Percentiles rank a stretch among this genome's conserved stretches.
phyloP scores from a whole-genome alignment of 2,797 vertebrate species.

The Carduelis carduelis region DNA sequence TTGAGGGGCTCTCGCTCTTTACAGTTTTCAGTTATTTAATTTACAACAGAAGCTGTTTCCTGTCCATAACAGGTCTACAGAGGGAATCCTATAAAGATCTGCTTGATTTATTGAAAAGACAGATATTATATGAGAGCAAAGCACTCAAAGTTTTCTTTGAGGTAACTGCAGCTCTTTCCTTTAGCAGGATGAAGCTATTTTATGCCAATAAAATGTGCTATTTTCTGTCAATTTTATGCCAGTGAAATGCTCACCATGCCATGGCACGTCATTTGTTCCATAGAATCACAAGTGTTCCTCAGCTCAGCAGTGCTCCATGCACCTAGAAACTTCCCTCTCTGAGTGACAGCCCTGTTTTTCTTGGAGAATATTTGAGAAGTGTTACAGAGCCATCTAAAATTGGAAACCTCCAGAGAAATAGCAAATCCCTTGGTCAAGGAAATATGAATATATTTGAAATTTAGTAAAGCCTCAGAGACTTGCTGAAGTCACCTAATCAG shows the following conservation, averaged over 20 bases:
- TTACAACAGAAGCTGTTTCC: not conserved
- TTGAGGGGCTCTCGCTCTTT: not conserved
- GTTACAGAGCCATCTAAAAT: not conserved
- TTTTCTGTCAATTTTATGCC: not conserved
- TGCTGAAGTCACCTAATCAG: not conserved
- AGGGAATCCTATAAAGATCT: not conserved
- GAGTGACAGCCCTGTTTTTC: conserved; percentile 1
- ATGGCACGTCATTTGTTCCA: not conserved
- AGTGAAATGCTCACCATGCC: not conserved
- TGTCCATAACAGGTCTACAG: not conserved
- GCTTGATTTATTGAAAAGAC: not conserved
- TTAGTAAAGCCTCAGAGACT: not conserved
- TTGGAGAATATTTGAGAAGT: not conserved
- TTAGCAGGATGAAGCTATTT: not conserved
- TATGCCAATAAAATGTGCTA: not conserved
- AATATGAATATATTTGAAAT: not conserved
- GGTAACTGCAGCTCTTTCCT: not conserved
- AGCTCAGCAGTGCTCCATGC: not conserved
- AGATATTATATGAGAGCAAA: not conserved
- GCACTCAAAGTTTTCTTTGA: not conserved
- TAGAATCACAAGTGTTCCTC: not conserved
- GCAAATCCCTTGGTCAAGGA: not conserved
- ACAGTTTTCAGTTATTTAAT: not conserved
- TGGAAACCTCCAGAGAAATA: not conserved
- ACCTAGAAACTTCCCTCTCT: not conserved